Conservation (phyloP, 2,113 vertebrate species). For the Hemichromis elongatus region DNA sequence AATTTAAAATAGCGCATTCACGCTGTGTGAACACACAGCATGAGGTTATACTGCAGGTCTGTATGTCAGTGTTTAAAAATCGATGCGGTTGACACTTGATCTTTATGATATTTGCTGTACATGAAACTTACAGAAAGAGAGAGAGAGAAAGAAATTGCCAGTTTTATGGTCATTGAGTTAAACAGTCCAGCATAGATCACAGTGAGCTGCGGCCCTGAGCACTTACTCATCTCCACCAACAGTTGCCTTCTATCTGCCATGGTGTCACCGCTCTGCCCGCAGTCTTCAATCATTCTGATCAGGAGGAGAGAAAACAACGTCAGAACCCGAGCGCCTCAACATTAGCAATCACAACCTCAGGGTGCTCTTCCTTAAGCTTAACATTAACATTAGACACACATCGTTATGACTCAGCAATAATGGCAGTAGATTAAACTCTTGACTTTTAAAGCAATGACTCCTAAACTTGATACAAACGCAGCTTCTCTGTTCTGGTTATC, state of each 20-base stretch:
- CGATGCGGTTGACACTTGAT: not conserved
- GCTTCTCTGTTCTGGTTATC: not conserved
- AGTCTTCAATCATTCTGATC: slow-evolving; percentile 96
- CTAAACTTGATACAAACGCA: not conserved
- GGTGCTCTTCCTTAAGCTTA: not conserved
- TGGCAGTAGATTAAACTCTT: not conserved
- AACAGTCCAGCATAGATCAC: slow-evolving; percentile 13
- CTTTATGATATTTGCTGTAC: slow-evolving; percentile 20
- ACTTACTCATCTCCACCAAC: slow-evolving; percentile 99
- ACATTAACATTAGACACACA: not conserved
- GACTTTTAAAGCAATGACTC: not conserved
- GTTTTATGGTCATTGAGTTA: slow-evolving; percentile 15
- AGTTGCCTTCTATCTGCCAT: slow-evolving; percentile 99
- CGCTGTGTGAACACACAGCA: not conserved
- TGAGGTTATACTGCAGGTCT: not conserved
- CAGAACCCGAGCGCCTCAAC: not conserved
- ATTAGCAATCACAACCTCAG: not conserved
- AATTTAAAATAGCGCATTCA: not conserved
- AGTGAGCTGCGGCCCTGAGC: slow-evolving; percentile 1
- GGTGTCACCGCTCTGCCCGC: slow-evolving; percentile 83
- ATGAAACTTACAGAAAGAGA: not conserved
- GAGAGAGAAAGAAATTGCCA: not conserved
- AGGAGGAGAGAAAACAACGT: slow-evolving; percentile 57
- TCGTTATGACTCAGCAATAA: not conserved
- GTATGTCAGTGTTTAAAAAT: not conserved